Evolutionary conservation across 2,888 invertebrate genomes (phyloP), one percentile per base, ranked within the genome.

Genomic region (Oscheius sp.): DNA sequence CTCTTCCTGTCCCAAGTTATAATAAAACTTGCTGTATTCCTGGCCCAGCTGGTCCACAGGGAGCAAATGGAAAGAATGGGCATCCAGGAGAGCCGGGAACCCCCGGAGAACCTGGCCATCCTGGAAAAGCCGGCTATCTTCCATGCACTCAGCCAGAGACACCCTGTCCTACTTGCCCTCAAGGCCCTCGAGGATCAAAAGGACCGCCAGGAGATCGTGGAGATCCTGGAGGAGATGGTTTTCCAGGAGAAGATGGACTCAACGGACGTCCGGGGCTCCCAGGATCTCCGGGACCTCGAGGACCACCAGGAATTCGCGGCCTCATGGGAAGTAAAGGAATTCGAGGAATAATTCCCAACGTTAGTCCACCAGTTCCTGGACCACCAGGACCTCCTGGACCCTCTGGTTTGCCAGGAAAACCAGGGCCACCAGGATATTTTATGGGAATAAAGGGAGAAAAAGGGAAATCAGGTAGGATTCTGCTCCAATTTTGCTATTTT

Each of bases 41-140:
- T 12, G 69, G 69, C 16, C 46, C 59, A 18, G 43, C 58, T 13
- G 49, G 52, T 18, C 35, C 27, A 1, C 46, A 23, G 2, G 66
- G 66, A 27, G 12, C 16, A 12, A 49, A 49, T 29, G 66, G 49
- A 12, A 49, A 25, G 52, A 49, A 49, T 29, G 49, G 52, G 0
- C 16, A 18, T 0, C 66, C 66, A 0, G 52, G 66, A 27, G 23
- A 52, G 21, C 49, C 52, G 5, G 69, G 69, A 13, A 58, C 21
- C 1, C 18, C 56, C 25, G 69, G 69, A n/a, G 49, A 23, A n/a
- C 58, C 69, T 0, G 69, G 69, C 35, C 21, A 21, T 70, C 58
- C 69, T 1, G 69, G 53, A 49, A 61, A 61, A 61, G 18, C 21
- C 6, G 1, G n/a, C 7, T 25, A 21, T n/a, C 27, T 43, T 27